phyloP scores from a whole-genome alignment of 2,113 vertebrate species.

The Astatoreochromis straeleni region DNA sequence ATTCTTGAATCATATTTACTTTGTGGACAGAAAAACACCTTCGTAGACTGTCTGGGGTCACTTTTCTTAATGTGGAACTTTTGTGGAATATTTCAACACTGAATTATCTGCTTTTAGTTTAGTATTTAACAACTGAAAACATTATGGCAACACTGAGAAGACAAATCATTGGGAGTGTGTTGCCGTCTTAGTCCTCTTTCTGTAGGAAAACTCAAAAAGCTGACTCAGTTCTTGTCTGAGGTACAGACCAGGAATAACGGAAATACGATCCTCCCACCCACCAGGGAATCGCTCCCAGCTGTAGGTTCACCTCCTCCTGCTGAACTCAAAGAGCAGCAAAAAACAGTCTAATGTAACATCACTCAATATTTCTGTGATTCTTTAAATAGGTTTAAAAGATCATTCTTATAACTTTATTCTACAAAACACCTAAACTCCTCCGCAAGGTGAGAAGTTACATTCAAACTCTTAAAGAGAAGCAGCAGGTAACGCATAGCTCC shows the following conservation, averaged over 20 bases:
- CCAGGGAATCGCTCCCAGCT: background rate
- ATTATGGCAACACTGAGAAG: background rate
- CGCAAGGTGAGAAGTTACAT: background rate
- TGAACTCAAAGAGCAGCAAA: background rate
- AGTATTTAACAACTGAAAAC: background rate
- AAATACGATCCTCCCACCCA: background rate
- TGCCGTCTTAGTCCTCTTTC: background rate
- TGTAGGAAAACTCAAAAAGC: background rate
- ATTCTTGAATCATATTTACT: background rate
- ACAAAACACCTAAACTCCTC: background rate
- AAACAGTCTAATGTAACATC: background rate
- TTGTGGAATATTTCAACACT: background rate
- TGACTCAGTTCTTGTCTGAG: background rate
- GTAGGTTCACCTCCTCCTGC: background rate
- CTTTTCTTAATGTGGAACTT: background rate
- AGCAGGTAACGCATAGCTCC: background rate
- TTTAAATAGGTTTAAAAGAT: background rate
- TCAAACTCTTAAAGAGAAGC: background rate
- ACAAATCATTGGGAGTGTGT: fast-evolving
- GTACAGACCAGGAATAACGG: background rate
- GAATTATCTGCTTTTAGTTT: background rate
- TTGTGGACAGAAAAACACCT: background rate
- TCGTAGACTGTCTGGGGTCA: background rate
- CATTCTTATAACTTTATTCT: background rate
- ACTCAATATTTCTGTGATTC: background rate